phyloP scores from a whole-genome alignment of 1,140 invertebrate genomes.

The Leptinotarsa texana region DNA sequence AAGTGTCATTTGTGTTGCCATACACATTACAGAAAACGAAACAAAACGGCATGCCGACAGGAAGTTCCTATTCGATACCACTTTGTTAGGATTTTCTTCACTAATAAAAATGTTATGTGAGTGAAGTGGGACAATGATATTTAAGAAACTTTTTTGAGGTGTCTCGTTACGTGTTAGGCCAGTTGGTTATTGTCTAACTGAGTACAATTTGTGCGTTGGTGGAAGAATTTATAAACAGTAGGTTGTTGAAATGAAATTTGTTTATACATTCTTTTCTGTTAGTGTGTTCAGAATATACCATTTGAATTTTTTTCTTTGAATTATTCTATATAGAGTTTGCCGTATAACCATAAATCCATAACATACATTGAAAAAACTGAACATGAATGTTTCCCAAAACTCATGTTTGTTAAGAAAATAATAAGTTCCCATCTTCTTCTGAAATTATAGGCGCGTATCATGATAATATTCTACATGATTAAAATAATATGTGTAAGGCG shows the following conservation, averaged over 20 bases:
- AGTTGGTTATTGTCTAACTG: not conserved
- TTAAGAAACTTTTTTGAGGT: not conserved
- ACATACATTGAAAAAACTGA: no score
- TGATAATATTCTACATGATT: slow-evolving; percentile 11
- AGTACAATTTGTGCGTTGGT: no score
- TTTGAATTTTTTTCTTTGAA: no score
- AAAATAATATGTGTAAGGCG: slow-evolving; percentile 12
- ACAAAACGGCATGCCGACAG: slow-evolving; percentile 2
- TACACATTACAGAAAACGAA: not conserved
- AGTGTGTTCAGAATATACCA: no score
- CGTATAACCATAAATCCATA: no score
- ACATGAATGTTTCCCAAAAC: no score
- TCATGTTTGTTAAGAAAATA: slow-evolving; percentile 2
- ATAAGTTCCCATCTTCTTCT: not conserved
- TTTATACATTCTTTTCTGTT: no score
- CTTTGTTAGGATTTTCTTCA: not conserved
- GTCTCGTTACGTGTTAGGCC: not conserved
- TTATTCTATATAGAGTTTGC: no score
- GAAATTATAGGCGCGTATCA: slow-evolving; percentile 6
- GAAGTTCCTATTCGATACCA: not conserved
- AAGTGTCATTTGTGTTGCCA: not conserved
- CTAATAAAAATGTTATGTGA: not conserved
- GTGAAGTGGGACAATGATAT: not conserved
- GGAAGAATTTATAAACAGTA: no score
- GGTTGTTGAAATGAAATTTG: no score